Percentiles rank a stretch among this genome's conserved stretches.
Conservation (phyloP, 1,140 invertebrate genomes). For the Drosophila arizonae region DNA sequence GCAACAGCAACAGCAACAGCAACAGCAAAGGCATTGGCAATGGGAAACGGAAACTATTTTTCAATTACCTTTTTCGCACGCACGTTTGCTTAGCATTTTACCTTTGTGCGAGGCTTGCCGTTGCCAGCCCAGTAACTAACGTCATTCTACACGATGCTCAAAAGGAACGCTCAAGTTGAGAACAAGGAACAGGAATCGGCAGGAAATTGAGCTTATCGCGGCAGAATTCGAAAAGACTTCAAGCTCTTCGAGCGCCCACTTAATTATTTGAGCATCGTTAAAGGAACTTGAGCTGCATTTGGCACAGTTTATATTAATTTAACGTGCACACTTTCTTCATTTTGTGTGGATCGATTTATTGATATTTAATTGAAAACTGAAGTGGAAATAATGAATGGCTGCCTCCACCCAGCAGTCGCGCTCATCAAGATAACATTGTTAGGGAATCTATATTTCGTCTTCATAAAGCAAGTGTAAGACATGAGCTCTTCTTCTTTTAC, state of each 20-base stretch:
- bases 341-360: too few relatives aligned
- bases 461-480: constrained; percentile 28
- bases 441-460: constrained; percentile 52
- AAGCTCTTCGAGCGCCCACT: too few relatives aligned
- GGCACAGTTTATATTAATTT: too few relatives aligned
- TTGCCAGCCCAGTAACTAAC: constrained; percentile 11
- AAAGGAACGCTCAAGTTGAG: neutral
- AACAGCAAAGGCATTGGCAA: constrained; percentile 23
- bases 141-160: constrained; percentile 17
- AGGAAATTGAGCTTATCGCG: neutral
- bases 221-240: neutral
- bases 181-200: neutral
- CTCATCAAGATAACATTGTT: constrained; percentile 1
- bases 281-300: too few relatives aligned
- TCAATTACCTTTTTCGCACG: constrained; percentile 79
- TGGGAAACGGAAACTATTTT: constrained; percentile 76
- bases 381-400: too few relatives aligned
- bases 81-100: constrained; percentile 77
- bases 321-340: too few relatives aligned
- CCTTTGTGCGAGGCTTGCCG: constrained; percentile 51
- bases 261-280: too few relatives aligned
- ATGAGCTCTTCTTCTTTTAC: constrained; percentile 17
- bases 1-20: constrained; percentile 29
- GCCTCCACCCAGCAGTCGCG: too few relatives aligned
- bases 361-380: too few relatives aligned